Base-by-base conservation (phyloP, 2,888 invertebrate genomes). In the Arrhopalites spinosus region DNA sequence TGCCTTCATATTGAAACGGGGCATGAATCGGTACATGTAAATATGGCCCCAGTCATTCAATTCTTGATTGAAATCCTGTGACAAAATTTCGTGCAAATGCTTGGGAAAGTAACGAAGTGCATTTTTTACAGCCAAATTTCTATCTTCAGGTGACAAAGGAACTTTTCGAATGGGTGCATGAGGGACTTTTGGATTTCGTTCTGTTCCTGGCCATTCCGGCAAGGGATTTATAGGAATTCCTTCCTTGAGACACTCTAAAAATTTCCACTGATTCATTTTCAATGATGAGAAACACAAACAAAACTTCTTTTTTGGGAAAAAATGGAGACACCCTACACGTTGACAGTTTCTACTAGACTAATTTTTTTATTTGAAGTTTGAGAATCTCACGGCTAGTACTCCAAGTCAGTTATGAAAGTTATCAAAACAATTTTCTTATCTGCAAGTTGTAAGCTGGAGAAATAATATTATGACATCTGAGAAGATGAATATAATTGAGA, bases 71-170 rank as follows among this genome's bases (percentile, higher is more conserved):
- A 90, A 90, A 81, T 89, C 89, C 5, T 84, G 81, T 0, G 87
- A 87, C 77, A 90, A 83, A 1, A 81, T 78, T 1, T 80, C 81
- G 78, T 90, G 90, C 3, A 85, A 81, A 20, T 85, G 77, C 0
- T 82, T 74, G 1, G 89, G 89, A 80, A 90, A 87, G 83, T 90
- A 90, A 13, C 90, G 87, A 29, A 90, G 84, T 0, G 88, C 88
- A 85, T 90, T 90, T 74, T 85, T 83, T 15, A 90, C 80, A 0
- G 90, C 89, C 27, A 88, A 83, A 88, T 88, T 81, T 29, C 73
- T 74, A 66, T 81, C 82, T 20, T 45, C 68, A 17, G 73, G 17
- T 20, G 74, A 63, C 50, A 82, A 64, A 0, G 79, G 80, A 13
- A 80, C 75, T 74, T 79, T 75, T 20, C 80, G 68, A n/a, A 70